phyloP scores from a whole-genome alignment of 2,797 vertebrate species.

The Lepilemur ruficaudatus region DNA sequence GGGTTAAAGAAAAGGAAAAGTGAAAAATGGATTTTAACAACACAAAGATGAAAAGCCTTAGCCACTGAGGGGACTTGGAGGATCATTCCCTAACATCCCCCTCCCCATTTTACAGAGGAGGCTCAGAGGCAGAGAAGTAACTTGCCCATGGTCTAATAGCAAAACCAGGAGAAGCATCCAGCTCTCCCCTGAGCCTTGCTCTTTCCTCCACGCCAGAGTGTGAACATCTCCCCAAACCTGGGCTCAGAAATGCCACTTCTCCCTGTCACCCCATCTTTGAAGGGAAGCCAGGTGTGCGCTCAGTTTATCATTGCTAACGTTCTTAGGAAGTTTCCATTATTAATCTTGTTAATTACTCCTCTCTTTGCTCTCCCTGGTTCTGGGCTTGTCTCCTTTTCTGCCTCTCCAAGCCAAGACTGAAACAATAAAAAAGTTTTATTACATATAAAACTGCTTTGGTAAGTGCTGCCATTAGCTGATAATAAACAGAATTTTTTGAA shows the following conservation, averaged over 20 bases:
- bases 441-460: slow-evolving; percentile 82
- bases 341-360: slow-evolving; percentile 69
- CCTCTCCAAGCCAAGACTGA: slow-evolving; percentile 53
- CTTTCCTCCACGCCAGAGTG: background rate
- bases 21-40: background rate
- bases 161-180: background rate
- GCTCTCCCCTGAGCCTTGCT: background rate
- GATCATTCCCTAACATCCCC: background rate
- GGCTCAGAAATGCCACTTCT: background rate
- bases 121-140: background rate
- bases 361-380: slow-evolving; percentile 34
- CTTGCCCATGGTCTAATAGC: background rate
- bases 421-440: slow-evolving; percentile 85
- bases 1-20: background rate
- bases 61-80: background rate
- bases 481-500: slow-evolving; percentile 33
- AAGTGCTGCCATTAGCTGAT: slow-evolving; percentile 72
- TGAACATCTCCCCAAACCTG: background rate
- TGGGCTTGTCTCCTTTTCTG: slow-evolving; percentile 69
- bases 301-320: background rate
- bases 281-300: background rate
- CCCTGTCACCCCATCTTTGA: background rate
- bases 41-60: background rate
- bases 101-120: background rate
- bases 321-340: background rate